These are phyloP conservation scores for Melanogrammus aeglefinus DNA, from an alignment of 2,797 vertebrate species.

Conservation along the genomic window DNA sequence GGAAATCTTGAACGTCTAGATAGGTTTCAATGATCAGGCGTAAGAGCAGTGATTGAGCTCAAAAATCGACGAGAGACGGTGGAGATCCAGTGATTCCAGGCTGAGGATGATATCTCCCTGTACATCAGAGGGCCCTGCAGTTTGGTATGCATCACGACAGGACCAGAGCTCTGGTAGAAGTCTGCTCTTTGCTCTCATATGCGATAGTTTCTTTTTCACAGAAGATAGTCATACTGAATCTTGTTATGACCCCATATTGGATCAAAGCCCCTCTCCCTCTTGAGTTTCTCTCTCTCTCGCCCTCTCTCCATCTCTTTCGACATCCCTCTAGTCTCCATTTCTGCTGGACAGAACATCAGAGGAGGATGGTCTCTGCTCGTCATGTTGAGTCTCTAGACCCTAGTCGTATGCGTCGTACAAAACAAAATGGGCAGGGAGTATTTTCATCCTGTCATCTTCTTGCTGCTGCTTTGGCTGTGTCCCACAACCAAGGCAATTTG, in stretches of 20 bases:
- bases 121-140: too few relatives aligned
- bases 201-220: neutral
- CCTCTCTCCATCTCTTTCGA: neutral
- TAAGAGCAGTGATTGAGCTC: too few relatives aligned
- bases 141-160: neutral
- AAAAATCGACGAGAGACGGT: too few relatives aligned
- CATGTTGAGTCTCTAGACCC: too few relatives aligned
- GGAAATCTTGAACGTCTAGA: too few relatives aligned
- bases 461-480: neutral
- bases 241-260: too few relatives aligned
- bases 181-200: neutral
- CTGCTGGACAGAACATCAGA: neutral
- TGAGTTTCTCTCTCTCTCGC: too few relatives aligned
- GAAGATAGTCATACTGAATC: too few relatives aligned
- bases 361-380: neutral
- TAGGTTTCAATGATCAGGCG: too few relatives aligned
- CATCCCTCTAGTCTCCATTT: neutral
- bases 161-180: neutral
- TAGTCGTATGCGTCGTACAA: too few relatives aligned
- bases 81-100: too few relatives aligned
- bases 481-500: neutral
- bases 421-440: neutral
- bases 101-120: too few relatives aligned
- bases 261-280: neutral
- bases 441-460: neutral